Evolutionary conservation across 2,113 vertebrate species (phyloP).

Genomic region (Mobula hypostoma): DNA sequence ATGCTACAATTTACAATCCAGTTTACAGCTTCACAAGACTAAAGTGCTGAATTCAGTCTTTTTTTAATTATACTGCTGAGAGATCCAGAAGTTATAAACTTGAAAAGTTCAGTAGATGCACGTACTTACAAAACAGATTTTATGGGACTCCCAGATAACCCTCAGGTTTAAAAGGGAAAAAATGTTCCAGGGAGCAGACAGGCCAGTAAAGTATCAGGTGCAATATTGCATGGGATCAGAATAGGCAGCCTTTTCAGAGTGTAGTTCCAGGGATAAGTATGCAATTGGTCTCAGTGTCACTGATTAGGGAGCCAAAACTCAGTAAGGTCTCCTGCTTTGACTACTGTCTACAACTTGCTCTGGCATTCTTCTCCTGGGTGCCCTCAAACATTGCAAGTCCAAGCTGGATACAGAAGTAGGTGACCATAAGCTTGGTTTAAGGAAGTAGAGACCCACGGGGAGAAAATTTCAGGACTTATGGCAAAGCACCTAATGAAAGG

Average conservation of each 20-base stretch:
- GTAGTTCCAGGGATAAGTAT: neutral
- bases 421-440: no score
- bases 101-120: neutral
- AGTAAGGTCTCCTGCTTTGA: neutral
- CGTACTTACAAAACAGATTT: neutral
- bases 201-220: neutral
- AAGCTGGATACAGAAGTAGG: no score
- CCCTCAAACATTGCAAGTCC: no score
- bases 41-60: neutral
- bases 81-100: neutral
- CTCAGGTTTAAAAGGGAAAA: neutral
- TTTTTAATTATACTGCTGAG: neutral
- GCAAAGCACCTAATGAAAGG: no score
- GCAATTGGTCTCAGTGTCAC: neutral
- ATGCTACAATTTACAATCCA: neutral
- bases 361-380: no score
- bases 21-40: neutral
- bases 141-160: neutral
- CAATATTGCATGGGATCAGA: neutral
- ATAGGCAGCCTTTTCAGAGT: neutral
- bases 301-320: neutral
- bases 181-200: neutral
- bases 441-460: no score
- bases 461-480: no score
- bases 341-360: neutral